Conservation (phyloP, 1,140 invertebrate species). For the Atta texana region DNA sequence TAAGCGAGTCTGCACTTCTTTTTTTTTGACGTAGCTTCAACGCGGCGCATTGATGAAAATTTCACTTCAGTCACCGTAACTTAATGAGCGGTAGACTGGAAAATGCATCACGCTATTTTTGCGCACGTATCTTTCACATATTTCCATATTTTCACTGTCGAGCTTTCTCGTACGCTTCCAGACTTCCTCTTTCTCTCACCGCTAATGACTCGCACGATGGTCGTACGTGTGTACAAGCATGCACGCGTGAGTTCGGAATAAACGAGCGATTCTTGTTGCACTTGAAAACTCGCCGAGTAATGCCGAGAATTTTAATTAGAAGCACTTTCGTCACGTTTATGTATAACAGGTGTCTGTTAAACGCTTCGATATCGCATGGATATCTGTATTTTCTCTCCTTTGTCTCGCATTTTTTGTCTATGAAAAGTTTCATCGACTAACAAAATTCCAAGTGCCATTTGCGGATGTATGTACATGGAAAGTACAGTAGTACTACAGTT, state of each 20-base stretch:
- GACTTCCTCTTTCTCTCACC: neutral
- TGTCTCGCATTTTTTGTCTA: neutral
- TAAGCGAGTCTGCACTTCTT: conserved; percentile 17
- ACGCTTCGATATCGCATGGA: neutral
- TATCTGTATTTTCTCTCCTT: neutral
- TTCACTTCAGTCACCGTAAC: conserved; percentile 8
- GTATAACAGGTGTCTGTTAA: conserved; percentile 24
- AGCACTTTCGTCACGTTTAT: conserved; percentile 12
- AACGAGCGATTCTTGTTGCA: conserved; percentile 18
- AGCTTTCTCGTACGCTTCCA: neutral
- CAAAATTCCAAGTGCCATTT: neutral
- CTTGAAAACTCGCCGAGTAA: conserved; percentile 29
- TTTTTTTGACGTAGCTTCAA: conserved; percentile 20
- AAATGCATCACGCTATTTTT: conserved; percentile 49
- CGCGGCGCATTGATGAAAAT: conserved; percentile 48
- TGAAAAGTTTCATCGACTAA: neutral
- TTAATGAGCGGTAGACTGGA: conserved; percentile 36
- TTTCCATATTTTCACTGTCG: conserved; percentile 49
- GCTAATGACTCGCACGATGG: conserved; percentile 27
- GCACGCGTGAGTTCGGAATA: neutral
- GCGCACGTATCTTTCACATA: conserved; percentile 21
- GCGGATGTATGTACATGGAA: neutral
- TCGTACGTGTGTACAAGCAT: neutral
- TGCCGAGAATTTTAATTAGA: conserved; percentile 52
- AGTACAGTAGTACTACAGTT: too few species aligned